phyloP scores from a whole-genome alignment of 2,888 invertebrate species.

The Danaus chrysippus region DNA sequence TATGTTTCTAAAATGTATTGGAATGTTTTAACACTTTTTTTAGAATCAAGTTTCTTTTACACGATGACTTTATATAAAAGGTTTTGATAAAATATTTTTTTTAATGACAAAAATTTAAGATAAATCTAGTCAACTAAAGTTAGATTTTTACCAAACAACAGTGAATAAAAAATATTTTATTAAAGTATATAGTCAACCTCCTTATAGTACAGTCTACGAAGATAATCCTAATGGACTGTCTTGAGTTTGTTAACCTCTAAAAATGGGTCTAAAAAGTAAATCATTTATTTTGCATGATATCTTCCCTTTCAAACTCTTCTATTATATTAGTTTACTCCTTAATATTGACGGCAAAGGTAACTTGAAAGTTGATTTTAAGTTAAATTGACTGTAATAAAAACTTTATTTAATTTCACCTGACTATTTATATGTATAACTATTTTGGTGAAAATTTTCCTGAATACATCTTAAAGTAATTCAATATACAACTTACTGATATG shows the following conservation, averaged over 20 bases:
- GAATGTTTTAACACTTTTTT: too few species aligned
- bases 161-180: background rate
- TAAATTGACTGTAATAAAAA: conserved; percentile 19
- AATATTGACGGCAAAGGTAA: conserved; percentile 23
- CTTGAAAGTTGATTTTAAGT: conserved; percentile 12
- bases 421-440: background rate
- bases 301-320: conserved; percentile 22
- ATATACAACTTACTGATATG: too few species aligned
- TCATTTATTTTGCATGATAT: conserved; percentile 10
- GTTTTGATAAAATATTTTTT: too few species aligned
- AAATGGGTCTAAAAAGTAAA: conserved; percentile 14
- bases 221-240: conserved; percentile 3
- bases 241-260: background rate
- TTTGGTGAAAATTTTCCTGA: too few species aligned
- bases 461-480: too few species aligned
- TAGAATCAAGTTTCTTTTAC: too few species aligned
- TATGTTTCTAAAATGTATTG: too few species aligned
- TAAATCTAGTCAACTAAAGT: too few species aligned
- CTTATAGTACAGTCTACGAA: background rate
- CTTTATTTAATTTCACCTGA: conserved; percentile 10
- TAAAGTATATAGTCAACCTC: conserved; percentile 5
- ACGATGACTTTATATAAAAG: too few species aligned
- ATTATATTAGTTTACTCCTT: conserved; percentile 28
- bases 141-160: too few species aligned
- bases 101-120: too few species aligned